Evolutionary conservation across 2,797 vertebrate species (phyloP).

Genomic region (Amazonetta brasiliensis): DNA sequence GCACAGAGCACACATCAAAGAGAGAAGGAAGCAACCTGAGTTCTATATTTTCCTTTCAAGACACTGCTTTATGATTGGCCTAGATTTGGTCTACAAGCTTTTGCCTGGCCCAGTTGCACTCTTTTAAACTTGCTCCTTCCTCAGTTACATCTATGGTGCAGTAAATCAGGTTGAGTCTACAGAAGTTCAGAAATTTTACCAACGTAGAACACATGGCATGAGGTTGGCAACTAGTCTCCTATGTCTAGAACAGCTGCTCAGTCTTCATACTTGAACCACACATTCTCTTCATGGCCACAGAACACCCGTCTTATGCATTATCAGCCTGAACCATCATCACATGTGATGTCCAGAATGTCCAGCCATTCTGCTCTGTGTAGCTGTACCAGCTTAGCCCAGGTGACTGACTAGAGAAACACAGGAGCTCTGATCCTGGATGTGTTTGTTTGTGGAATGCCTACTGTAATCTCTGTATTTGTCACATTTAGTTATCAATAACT

Average conservation of each 20-base stretch:
- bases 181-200: background rate
- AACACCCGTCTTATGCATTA: background rate
- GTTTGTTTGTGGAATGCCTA: background rate
- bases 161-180: background rate
- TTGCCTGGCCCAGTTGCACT: constrained; percentile 8
- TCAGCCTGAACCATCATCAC: background rate
- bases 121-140: background rate
- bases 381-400: background rate
- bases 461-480: background rate
- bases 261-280: background rate
- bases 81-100: constrained; percentile 40
- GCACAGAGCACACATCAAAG: constrained; percentile 61
- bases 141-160: background rate
- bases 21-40: constrained; percentile 29
- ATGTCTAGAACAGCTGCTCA: background rate
- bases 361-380: background rate
- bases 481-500: background rate
- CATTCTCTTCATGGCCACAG: background rate
- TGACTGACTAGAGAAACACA: background rate
- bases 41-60: constrained; percentile 38
- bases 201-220: accelerated
- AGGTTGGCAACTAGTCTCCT: background rate
- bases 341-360: background rate
- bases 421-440: background rate
- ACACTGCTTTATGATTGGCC: constrained; percentile 8